Evolutionary conservation across 1,140 invertebrate species (phyloP), one percentile per base, ranked within the genome.

Genomic region (Trichonephila inaurata): DNA sequence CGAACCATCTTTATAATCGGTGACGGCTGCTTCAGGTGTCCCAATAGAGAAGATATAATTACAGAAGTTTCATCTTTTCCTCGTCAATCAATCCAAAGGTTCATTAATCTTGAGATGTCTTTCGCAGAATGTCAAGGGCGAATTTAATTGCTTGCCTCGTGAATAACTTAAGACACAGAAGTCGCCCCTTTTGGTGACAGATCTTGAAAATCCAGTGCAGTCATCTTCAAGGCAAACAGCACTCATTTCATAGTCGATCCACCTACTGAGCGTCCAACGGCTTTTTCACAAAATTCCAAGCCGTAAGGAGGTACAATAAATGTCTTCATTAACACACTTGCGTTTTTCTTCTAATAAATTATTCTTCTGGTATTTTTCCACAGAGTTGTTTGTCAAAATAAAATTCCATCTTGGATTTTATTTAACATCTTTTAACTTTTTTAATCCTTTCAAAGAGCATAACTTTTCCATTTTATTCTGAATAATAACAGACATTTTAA

Each of bases 81-180:
- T 18, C 51, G 81, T 91, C 90, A 62, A 62, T 91, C 81, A 83
- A 77, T 83, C 60, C 8, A 62, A 19, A 83, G 28, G 90, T 91
- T 91, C 90, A 91, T 91, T 64, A 91, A 77, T 62, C 90, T 83
- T 83, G 4, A 12, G 60, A 28, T 91, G 90, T 91, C 90, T 77
- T 64, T 91, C 81, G 24, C 19, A 91, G 33, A 83, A 91, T 83
- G 77, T 83, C 90, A 91, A 91, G 90, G 90, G 44, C 81, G 81
- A 83, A n/a, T 44, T 83, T 77, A 90, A 90, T 81, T 77, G 69
- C 33, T 21, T 40, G 51, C 51, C 44, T 44, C 2, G 24, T 33
- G 51, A 51, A 62, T 64, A 64, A 62, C 58, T 61, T 40, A 87
- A 33, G 51, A 87, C 18, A 21, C 16, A 60, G 85, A 16, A 60